These are phyloP conservation scores for Paraescarpia echinospica DNA, from an alignment of 1,140 invertebrate species.

Conservation along the genomic window DNA sequence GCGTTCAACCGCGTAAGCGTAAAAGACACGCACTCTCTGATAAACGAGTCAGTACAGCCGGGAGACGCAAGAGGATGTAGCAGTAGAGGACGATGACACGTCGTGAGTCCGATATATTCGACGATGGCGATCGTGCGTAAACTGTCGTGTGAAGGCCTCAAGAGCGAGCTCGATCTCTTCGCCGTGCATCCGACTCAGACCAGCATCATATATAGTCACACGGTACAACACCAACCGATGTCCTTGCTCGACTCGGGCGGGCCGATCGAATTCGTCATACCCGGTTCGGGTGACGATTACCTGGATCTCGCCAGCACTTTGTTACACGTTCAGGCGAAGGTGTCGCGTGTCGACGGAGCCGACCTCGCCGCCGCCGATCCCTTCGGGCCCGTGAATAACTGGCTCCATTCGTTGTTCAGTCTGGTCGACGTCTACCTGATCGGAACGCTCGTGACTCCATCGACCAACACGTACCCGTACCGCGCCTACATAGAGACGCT, in stretches of 20 bases:
- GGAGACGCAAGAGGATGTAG: too few relatives aligned
- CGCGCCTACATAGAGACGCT: too few relatives aligned
- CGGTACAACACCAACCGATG: background rate
- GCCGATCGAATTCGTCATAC: background rate
- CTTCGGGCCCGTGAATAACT: slow-evolving; percentile 7
- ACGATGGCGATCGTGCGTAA: too few relatives aligned
- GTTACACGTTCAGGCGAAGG: background rate
- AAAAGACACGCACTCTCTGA: too few relatives aligned
- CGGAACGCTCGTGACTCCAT: background rate
- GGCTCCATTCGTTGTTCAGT: background rate
- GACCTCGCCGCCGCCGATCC: background rate
- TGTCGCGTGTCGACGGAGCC: background rate
- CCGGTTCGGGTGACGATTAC: background rate
- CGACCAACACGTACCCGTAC: slow-evolving; percentile 7
- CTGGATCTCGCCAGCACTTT: background rate
- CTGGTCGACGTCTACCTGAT: background rate
- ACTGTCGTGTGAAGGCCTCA: too few relatives aligned
- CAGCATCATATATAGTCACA: background rate
- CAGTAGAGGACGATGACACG: too few relatives aligned
- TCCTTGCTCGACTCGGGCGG: background rate
- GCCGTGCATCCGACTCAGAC: background rate
- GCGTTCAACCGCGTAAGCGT: too few relatives aligned
- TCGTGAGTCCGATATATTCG: too few relatives aligned
- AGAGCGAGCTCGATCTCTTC: too few relatives aligned
- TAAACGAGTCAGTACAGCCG: too few relatives aligned